Conservation (phyloP, 2,113 vertebrate genomes). For the Myotis yumanensis region DNA sequence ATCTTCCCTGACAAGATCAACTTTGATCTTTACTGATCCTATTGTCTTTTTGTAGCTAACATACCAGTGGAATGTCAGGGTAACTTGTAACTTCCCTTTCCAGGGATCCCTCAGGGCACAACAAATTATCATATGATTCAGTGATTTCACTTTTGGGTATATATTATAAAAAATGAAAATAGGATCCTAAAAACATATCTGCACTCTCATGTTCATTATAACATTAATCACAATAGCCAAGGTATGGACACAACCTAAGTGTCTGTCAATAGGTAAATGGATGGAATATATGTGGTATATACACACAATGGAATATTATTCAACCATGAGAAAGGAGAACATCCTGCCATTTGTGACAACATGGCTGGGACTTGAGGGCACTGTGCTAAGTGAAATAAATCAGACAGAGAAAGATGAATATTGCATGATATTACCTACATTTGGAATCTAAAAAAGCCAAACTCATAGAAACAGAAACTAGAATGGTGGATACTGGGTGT, state of each 20-base stretch:
- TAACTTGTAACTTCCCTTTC: too few relatives aligned
- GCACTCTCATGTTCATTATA: not conserved
- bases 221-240: not conserved
- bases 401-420: not conserved
- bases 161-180: not conserved
- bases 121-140: not conserved
- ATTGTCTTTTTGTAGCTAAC: too few relatives aligned
- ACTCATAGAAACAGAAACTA: not conserved
- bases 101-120: too few relatives aligned
- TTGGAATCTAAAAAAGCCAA: not conserved
- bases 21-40: too few relatives aligned
- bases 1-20: too few relatives aligned
- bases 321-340: not conserved
- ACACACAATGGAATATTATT: not conserved
- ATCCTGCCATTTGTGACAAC: not conserved
- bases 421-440: not conserved
- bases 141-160: not conserved
- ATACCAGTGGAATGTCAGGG: too few relatives aligned
- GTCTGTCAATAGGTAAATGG: not conserved
- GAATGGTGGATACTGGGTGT: not conserved
- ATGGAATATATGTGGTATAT: not conserved
- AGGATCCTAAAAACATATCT: not conserved
- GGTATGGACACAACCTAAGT: not conserved
- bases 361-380: not conserved
- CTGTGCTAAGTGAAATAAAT: not conserved